Evolutionary conservation across 2,888 invertebrate genomes (phyloP).

Genomic region (Netelia melanura): DNA sequence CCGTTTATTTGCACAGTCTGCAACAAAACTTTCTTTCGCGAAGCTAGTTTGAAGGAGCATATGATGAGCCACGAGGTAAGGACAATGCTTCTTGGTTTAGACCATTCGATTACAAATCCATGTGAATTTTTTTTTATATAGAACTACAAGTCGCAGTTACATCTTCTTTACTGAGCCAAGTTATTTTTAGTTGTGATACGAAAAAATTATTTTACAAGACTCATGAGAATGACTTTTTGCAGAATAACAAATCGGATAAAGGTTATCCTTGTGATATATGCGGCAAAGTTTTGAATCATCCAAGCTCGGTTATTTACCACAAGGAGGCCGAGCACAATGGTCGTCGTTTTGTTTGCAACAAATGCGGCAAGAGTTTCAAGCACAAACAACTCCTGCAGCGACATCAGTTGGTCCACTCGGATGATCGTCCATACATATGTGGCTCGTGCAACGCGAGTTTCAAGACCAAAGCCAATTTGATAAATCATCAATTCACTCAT

Average conservation of each 20-base stretch:
- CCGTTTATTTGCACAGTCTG: conserved; percentile 87
- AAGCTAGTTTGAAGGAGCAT: conserved; percentile 88
- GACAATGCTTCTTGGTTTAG: conserved; percentile 39
- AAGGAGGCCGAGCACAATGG: conserved; percentile 90
- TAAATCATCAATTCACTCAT: conserved; percentile 91
- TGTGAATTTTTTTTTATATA: neutral
- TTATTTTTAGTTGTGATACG: neutral
- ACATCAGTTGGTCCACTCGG: conserved; percentile 93
- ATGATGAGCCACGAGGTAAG: conserved; percentile 84
- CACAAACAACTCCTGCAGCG: conserved; percentile 90
- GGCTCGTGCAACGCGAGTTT: conserved; percentile 87
- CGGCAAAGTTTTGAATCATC: conserved; percentile 89
- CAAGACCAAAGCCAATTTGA: conserved; percentile 90
- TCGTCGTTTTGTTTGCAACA: conserved; percentile 90
- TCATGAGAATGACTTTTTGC: conserved; percentile 28
- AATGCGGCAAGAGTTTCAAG: conserved; percentile 91
- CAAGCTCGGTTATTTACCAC: conserved; percentile 91
- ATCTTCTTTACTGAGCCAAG: neutral
- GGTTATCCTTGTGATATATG: conserved; percentile 89
- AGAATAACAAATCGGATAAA: conserved; percentile 83
- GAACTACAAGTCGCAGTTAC: neutral
- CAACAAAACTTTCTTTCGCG: conserved; percentile 87
- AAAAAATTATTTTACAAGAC: neutral
- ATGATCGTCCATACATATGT: conserved; percentile 88
- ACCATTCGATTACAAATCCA: conserved; percentile 6